Evolutionary conservation across 2,888 invertebrate genomes (phyloP).

Genomic region (Nesidiocoris tenuis): DNA sequence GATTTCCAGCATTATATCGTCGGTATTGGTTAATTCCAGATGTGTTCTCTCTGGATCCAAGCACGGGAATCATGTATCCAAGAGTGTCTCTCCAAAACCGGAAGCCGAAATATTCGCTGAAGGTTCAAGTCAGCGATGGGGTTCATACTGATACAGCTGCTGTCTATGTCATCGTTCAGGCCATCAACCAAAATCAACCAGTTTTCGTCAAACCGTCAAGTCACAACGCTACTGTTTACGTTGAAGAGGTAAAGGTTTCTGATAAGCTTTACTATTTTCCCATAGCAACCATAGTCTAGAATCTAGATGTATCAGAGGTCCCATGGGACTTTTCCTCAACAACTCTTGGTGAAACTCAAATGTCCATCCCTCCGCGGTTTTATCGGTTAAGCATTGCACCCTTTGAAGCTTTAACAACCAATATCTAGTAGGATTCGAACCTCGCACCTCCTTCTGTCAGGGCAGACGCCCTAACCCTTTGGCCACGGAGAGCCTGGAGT

Average conservation of each 20-base stretch:
- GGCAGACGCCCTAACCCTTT: no score
- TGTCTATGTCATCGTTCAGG: constrained; percentile 74
- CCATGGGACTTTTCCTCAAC: not conserved
- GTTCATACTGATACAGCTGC: constrained; percentile 68
- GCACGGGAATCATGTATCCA: constrained; percentile 79
- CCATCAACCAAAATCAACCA: constrained; percentile 80
- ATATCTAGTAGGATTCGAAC: no score
- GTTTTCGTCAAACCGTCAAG: constrained; percentile 74
- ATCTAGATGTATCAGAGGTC: not conserved
- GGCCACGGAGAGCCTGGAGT: no score
- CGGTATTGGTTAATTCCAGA: constrained; percentile 58
- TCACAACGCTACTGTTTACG: constrained; percentile 73
- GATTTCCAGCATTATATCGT: no score
- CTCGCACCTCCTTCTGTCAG: no score
- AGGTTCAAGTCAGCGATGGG: constrained; percentile 75
- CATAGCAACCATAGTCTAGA: not conserved
- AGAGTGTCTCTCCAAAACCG: constrained; percentile 69
- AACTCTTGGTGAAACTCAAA: not conserved
- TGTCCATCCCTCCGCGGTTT: not conserved
- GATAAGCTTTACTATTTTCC: constrained; percentile 2
- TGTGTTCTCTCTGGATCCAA: constrained; percentile 72
- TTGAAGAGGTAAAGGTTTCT: constrained; percentile 83
- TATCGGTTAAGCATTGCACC: not conserved
- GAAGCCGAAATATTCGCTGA: constrained; percentile 58
- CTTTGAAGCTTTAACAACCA: no score